These are phyloP conservation scores for Euphydryas editha DNA, from an alignment of 2,888 invertebrate species.

Conservation along the genomic window DNA sequence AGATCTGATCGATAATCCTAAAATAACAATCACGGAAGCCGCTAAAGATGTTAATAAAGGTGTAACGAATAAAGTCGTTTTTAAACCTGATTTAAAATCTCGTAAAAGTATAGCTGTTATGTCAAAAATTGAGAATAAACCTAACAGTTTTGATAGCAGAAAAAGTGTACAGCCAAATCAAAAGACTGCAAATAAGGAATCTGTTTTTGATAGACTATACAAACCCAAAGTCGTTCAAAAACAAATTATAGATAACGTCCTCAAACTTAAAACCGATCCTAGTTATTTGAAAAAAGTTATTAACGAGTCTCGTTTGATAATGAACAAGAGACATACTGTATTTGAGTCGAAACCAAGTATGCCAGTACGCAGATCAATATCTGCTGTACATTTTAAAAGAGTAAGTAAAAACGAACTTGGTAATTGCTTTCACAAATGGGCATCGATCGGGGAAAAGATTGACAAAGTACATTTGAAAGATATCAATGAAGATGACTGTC, in stretches of 20 bases:
- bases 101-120: slow-evolving; percentile 22
- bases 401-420: slow-evolving; percentile 61
- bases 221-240: slow-evolving; percentile 60
- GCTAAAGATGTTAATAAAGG: slow-evolving; percentile 2
- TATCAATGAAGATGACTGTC: slow-evolving; percentile 60
- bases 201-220: slow-evolving; percentile 72
- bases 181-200: slow-evolving; percentile 45
- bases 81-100: slow-evolving; percentile 19
- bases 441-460: slow-evolving; percentile 71
- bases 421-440: slow-evolving; percentile 73
- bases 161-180: slow-evolving; percentile 51
- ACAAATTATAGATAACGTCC: slow-evolving; percentile 47
- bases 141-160: slow-evolving; percentile 41
- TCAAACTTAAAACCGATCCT: slow-evolving; percentile 58
- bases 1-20: not conserved
- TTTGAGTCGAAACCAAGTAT: slow-evolving; percentile 48
- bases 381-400: slow-evolving; percentile 76
- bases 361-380: slow-evolving; percentile 70
- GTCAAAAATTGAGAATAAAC: slow-evolving; percentile 19
- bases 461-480: slow-evolving; percentile 58
- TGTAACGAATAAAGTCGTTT: slow-evolving; percentile 10
- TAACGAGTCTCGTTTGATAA: slow-evolving; percentile 53
- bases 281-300: slow-evolving; percentile 61
- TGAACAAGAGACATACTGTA: slow-evolving; percentile 59
- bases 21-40: slow-evolving; percentile 27